These are phyloP conservation scores for Felis chaus DNA, from an alignment of 2,113 vertebrate genomes.

Conservation along the genomic window DNA sequence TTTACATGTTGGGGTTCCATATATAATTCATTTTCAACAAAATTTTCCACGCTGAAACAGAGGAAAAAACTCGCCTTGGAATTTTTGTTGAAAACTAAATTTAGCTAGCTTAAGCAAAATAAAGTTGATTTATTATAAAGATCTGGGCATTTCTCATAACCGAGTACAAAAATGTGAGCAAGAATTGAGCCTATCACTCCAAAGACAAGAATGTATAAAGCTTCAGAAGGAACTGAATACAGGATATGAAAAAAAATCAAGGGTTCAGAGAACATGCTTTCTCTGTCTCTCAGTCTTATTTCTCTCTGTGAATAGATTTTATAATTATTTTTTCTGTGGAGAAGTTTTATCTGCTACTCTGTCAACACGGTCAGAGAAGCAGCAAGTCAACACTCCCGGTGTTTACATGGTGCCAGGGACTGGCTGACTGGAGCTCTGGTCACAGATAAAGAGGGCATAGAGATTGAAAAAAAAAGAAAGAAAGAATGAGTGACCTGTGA, in stretches of 20 bases:
- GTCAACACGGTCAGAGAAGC: neutral
- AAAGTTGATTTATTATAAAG: neutral
- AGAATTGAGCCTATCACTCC: neutral
- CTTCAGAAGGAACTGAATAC: neutral
- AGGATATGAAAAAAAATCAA: neutral
- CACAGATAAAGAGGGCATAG: neutral
- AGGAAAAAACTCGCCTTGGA: neutral
- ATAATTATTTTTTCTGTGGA: neutral
- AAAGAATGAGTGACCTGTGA: neutral
- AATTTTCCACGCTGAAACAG: neutral
- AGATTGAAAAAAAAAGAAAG: neutral
- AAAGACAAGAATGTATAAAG: neutral
- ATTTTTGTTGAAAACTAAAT: neutral
- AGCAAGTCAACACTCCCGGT: neutral
- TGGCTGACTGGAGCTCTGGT: neutral
- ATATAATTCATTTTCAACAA: neutral
- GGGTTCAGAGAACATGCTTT: neutral
- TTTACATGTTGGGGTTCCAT: neutral
- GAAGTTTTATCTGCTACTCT: neutral
- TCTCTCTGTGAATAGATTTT: neutral
- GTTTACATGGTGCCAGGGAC: neutral
- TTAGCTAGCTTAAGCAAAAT: neutral
- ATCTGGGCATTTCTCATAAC: neutral
- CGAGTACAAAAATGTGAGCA: neutral
- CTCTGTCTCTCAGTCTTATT: neutral